These are phyloP conservation scores for Drosophila quinaria DNA, from an alignment of 2,888 invertebrate genomes.

Conservation along the genomic window DNA sequence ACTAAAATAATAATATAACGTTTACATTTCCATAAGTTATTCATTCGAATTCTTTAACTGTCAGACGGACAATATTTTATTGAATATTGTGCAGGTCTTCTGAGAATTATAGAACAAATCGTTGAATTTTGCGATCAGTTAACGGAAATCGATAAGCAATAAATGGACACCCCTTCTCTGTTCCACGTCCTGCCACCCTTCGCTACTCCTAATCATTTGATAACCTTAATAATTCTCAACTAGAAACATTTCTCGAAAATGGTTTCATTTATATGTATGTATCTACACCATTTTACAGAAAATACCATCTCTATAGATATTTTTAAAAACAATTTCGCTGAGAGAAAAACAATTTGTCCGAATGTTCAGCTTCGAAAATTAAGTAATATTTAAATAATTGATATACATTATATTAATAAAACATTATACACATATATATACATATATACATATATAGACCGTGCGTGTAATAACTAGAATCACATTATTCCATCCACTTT, in stretches of 20 bases:
- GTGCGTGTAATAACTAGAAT: conserved; percentile 76
- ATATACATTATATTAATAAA: conserved; percentile 38
- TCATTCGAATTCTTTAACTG: conserved; percentile 14
- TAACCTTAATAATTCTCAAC: conserved; percentile 24
- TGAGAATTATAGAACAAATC: conserved; percentile 15
- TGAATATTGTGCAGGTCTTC: conserved; percentile 66
- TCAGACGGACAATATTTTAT: conserved; percentile 73
- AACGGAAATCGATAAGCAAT: conserved; percentile 41
- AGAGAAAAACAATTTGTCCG: conserved; percentile 39
- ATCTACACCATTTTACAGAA: conserved; percentile 38
- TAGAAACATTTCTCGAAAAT: conserved; percentile 53
- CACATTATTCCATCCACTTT: conserved; percentile 82
- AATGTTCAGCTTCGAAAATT: conserved; percentile 50
- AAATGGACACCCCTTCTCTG: conserved; percentile 14
- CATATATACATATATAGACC: conserved; percentile 30
- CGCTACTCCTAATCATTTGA: conserved; percentile 3
- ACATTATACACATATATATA: conserved; percentile 26
- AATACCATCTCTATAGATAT: conserved; percentile 42
- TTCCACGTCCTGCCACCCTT: background rate
- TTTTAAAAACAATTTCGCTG: conserved; percentile 36
- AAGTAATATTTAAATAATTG: conserved; percentile 43
- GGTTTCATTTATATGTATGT: conserved; percentile 66
- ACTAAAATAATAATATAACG: conserved; percentile 10
- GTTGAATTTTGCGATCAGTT: conserved; percentile 31
- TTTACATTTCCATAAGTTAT: background rate